Percentiles rank a stretch among this genome's conserved stretches.
Evolutionary conservation across 2,113 vertebrate genomes (phyloP).

Genomic region (Mesitornis unicolor): DNA sequence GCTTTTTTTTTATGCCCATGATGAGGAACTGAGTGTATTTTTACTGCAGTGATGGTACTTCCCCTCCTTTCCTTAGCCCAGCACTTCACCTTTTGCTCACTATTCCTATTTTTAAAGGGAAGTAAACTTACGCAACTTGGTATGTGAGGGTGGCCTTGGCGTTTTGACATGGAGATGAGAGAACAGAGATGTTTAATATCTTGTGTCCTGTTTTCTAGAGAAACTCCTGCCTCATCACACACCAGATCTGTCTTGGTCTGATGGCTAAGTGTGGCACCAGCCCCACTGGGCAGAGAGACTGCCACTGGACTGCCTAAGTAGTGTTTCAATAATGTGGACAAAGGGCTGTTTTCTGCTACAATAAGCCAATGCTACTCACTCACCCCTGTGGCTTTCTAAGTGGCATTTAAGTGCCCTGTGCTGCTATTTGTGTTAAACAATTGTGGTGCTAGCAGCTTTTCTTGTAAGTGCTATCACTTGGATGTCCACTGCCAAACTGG

Average conservation of each 20-base stretch:
- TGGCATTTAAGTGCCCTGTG: neutral
- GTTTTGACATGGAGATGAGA: neutral
- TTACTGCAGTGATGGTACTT: neutral
- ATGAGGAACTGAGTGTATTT: neutral
- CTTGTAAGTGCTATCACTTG: neutral
- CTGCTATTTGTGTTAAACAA: neutral
- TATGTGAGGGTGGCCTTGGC: neutral
- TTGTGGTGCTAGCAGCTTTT: neutral
- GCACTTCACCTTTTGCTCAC: neutral
- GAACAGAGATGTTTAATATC: neutral
- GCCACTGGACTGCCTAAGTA: neutral
- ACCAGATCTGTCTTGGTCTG: neutral
- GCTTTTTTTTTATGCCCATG: accelerated
- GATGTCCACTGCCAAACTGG: neutral
- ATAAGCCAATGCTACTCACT: neutral
- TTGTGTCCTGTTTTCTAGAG: neutral
- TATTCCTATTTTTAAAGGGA: slow-evolving; percentile 12
- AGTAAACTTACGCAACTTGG: neutral
- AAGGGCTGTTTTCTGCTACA: neutral
- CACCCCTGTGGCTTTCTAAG: neutral
- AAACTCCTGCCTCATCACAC: neutral
- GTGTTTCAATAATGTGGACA: neutral
- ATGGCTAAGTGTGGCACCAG: neutral
- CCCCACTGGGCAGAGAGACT: neutral
- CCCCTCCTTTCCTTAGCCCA: neutral